Percentiles rank a stretch among this genome's conserved stretches.
Conservation (phyloP, 2,113 vertebrate genomes). For the Gyps fulvus region DNA sequence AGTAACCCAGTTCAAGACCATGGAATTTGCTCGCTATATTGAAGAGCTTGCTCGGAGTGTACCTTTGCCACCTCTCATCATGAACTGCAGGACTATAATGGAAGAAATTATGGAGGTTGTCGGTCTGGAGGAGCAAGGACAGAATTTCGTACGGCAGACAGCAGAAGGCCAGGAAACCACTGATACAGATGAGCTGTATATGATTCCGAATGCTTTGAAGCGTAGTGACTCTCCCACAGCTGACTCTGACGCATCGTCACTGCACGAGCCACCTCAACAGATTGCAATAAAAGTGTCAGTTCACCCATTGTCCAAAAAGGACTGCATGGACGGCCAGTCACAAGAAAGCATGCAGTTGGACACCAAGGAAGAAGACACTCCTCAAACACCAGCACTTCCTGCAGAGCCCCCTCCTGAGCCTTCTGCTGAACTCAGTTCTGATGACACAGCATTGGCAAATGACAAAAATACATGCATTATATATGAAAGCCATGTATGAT, state of each 20-base stretch:
- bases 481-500: constrained; percentile 97
- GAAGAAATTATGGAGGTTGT: constrained; percentile 98
- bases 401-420: constrained; percentile 27
- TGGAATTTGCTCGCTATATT: constrained; percentile 98
- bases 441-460: constrained; percentile 27
- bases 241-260: constrained; percentile 88
- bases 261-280: constrained; percentile 91
- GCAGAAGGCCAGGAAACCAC: constrained; percentile 79
- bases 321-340: constrained; percentile 74
- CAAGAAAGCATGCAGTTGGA: constrained; percentile 69
- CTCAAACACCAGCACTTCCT: constrained; percentile 53
- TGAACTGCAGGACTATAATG: constrained; percentile 99
- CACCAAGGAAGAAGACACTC: constrained; percentile 51
- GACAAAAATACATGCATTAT: constrained; percentile 77
- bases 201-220: constrained; percentile 81
- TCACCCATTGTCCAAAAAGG: constrained; percentile 76
- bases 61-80: constrained; percentile 96
- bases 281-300: constrained; percentile 96
- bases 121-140: constrained; percentile 92
- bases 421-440: constrained; percentile 51
- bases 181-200: constrained; percentile 81
- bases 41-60: constrained; percentile 96
- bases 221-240: constrained; percentile 85
- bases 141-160: constrained; percentile 85
- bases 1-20: constrained; percentile 99